These are phyloP conservation scores for Charaxes varanes DNA, from an alignment of 1,140 invertebrate genomes.

Conservation along the genomic window DNA sequence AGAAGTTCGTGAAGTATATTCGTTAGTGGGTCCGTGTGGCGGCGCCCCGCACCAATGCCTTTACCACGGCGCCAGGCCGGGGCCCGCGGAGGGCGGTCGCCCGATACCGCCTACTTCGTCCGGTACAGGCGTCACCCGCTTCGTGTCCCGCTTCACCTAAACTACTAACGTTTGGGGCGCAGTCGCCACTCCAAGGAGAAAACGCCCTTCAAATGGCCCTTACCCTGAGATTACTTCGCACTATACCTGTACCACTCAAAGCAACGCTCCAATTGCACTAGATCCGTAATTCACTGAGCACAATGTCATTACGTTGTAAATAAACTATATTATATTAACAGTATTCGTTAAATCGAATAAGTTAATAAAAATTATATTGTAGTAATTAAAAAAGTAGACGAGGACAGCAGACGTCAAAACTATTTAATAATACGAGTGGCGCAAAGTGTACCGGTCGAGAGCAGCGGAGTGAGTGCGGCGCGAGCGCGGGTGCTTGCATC, in stretches of 20 bases:
- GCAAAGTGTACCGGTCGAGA: constrained; percentile 27
- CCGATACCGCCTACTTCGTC: constrained; percentile 68
- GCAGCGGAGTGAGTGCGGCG: constrained; percentile 32
- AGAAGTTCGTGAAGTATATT: constrained; percentile 69
- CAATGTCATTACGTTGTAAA: too few relatives aligned
- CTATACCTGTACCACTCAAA: constrained; percentile 1
- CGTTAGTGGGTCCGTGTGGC: constrained; percentile 61
- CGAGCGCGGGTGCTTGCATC: constrained; percentile 23
- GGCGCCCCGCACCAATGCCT: constrained; percentile 62
- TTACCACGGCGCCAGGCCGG: constrained; percentile 53
- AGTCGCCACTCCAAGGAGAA: constrained; percentile 40
- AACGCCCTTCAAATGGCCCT: constrained; percentile 45
- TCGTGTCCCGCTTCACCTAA: constrained; percentile 60
- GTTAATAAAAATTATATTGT: too few relatives aligned
- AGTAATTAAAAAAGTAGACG: too few relatives aligned
- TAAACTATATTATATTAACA: too few relatives aligned
- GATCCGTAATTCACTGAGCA: not conserved
- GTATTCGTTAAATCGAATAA: too few relatives aligned
- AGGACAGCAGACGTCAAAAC: too few relatives aligned
- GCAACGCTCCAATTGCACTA: constrained; percentile 1
- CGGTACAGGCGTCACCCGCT: constrained; percentile 65
- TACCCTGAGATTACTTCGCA: constrained; percentile 2
- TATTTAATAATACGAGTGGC: constrained; percentile 6
- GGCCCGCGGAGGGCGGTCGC: constrained; percentile 64
- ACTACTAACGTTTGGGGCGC: constrained; percentile 31